Conservation (phyloP, 2,888 invertebrate species). For the Deilephila elpenor region DNA sequence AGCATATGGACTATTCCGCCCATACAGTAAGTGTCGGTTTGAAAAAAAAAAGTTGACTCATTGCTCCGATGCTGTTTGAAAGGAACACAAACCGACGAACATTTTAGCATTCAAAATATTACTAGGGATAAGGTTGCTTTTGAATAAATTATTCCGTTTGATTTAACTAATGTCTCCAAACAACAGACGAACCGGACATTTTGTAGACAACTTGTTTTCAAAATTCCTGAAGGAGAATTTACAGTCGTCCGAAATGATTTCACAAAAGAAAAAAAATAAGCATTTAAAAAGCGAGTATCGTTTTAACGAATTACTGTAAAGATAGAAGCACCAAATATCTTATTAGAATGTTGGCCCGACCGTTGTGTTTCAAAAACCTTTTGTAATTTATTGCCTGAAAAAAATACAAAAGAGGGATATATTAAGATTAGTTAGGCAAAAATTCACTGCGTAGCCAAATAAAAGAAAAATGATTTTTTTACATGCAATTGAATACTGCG, state of each 20-base stretch:
- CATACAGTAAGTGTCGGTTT: no score
- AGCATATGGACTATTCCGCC: no score
- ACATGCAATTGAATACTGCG: background rate
- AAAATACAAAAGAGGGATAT: slow-evolving; percentile 19
- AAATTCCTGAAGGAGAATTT: background rate
- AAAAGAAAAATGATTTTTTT: background rate
- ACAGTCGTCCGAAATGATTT: background rate
- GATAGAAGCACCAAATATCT: slow-evolving; percentile 13
- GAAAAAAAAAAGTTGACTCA: no score
- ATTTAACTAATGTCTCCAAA: no score
- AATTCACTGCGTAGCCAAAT: slow-evolving; percentile 2
- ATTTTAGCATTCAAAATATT: no score
- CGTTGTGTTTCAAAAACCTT: slow-evolving; percentile 24
- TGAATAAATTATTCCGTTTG: no score
- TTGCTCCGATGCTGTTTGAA: no score
- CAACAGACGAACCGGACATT: background rate
- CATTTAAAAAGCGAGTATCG: background rate
- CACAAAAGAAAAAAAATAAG: background rate
- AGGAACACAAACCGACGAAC: no score
- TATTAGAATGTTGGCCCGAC: slow-evolving; percentile 18
- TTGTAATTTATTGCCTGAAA: slow-evolving; percentile 25
- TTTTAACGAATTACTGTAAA: slow-evolving; percentile 1
- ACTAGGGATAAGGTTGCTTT: background rate
- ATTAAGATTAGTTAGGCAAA: slow-evolving; percentile 7
- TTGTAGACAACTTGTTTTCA: background rate